A percentile compares a stretch with the other conserved stretches of the same genome.
phyloP scores from a whole-genome alignment of 2,797 vertebrate species.

The Myotis vivesi region DNA sequence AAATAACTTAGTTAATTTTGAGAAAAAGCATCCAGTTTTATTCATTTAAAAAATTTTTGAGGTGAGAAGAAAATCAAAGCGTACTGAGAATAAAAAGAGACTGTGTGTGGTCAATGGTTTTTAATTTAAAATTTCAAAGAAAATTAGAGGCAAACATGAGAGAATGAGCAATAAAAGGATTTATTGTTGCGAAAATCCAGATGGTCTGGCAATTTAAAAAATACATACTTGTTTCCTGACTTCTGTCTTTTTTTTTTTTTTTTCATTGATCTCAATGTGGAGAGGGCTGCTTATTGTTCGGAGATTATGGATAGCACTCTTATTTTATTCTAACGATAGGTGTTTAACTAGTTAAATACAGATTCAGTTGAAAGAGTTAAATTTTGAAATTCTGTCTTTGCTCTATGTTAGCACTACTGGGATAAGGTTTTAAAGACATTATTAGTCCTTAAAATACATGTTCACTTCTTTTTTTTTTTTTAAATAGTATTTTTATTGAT shows the following conservation, averaged over 20 bases:
- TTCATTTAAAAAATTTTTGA: constrained; percentile 7
- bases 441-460: constrained; percentile 40
- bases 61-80: constrained; percentile 36
- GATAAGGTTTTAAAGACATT: constrained; percentile 53
- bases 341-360: neutral
- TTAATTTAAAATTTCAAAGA: constrained; percentile 51
- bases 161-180: neutral
- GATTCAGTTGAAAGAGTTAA: constrained; percentile 7
- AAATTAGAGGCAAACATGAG: neutral
- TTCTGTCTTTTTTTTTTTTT: neutral
- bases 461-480: neutral
- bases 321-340: neutral
- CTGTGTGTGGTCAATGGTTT: neutral
- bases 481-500: too few species aligned
- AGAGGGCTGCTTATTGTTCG: neutral
- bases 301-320: neutral
- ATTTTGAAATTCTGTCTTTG: constrained; percentile 36
- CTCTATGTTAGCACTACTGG: neutral
- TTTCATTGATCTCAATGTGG: neutral
- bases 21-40: neutral
- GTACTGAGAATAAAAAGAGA: neutral
- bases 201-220: neutral
- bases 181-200: constrained; percentile 26
- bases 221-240: neutral
- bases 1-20: neutral